Base-by-base conservation (phyloP, 2,888 invertebrate genomes). In the Hemicrepidius hirtus region DNA sequence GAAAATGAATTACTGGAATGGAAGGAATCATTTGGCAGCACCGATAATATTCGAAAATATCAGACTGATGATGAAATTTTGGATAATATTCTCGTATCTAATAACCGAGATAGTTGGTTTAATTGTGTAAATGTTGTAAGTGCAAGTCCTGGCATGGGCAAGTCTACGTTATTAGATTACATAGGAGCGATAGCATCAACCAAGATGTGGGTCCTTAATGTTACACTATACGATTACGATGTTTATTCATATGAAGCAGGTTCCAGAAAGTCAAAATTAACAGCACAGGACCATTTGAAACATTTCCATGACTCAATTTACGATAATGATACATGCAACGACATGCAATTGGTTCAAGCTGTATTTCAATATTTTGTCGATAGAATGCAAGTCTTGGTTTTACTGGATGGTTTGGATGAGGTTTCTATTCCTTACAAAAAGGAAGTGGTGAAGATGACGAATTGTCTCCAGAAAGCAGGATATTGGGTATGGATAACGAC, bases 341-440 rank as follows among this genome's bases (percentile, higher is more conserved):
- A 16, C 20, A 13, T 0, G 20, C 9, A 49, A 16, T 21, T 49
- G 12, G 1, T 10, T 16, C 7, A 20, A 13, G 13, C n/a, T 6
- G 37, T 67, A 6, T 57, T 67, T 13, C 10, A 28, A 41, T 16
- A 57, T 13, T 46, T 67, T 12, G 3, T 59, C 7, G 12, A 46
- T 12, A 9, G 0, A n/a, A 69, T 21, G 10, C 24, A 41, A 6
- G 41, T 69, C 40, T 20, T 69, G 6, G 13, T 69, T 5, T 10
- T 63, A 3, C 13, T 63, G 1, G 69, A 69, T 20, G 63, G 69
- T 3, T 69, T 63, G 9, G 69, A 69, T 32, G 69, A 69, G 12
- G 41, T 69, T 40, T 24, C 41, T 1, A 21, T 35, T 18, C 9
- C 28, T 4, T 44, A 53, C 12, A 63, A 18, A 21, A 9, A 53